Base-by-base conservation (phyloP, 2,113 vertebrate species). In the Oostethus manadensis region DNA sequence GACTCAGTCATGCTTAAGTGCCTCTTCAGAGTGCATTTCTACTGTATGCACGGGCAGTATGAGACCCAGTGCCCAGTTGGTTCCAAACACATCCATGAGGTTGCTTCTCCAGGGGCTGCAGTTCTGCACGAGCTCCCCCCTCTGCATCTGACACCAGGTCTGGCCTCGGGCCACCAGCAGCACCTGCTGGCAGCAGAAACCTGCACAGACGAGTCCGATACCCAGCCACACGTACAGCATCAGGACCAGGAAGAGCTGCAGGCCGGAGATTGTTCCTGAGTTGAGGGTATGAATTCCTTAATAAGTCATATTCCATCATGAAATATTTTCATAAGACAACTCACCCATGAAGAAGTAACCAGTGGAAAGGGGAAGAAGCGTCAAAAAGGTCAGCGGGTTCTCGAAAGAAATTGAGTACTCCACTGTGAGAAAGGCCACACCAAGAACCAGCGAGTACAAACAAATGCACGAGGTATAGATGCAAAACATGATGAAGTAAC, bases 181-280 rank as follows among this genome's bases (percentile, higher is more conserved):
- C 75, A 99, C 86, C 90, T 99, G 96, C 76, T 98, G 97, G 83
- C 93, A 97, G 76, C 95, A 99, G 91, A 99, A 99, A 44, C 96
- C 96, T 0, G 94, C 94, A 0, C 94, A 95, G 67, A 97, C 95
- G 86, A 99, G 87, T 66, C 97, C 97, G 0, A 99, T 92, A 69
- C 95, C 94, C 58, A 98, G 89, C 97, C 97, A 99, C 84, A 98
- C 92, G 48, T 98, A 97, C 17, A 99, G 92, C 97, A 99, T 99
- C 83, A 99, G 91, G 77, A 98, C 93, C 81, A 98, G 91, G 77
- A 99, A 95, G 87, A 98, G 89, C 85, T 99, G 95, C 82, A 93
- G 88, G 80, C 94, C 94, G 17, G 93, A 93, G 71, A 97, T 91
- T 62, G 90, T 88, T 82, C 96, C 96, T 99, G 85, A 14, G 17